Base-by-base conservation (phyloP, 2,888 invertebrate genomes). In the Amphipyra berbera region DNA sequence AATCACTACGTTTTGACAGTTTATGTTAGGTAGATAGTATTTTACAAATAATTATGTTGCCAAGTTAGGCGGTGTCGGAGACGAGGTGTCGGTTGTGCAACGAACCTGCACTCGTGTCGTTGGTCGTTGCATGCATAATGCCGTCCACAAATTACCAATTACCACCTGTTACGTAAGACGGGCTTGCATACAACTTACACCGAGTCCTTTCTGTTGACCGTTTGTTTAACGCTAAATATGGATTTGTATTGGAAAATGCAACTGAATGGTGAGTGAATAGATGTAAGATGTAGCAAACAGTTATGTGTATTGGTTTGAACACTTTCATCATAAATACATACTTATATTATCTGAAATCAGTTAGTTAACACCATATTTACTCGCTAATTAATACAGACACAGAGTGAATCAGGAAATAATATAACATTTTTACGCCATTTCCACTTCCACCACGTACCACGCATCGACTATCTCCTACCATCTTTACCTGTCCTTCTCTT, bases 121-220 rank as follows among this genome's bases (percentile, higher is more conserved):
- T 42, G 50, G 21, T 59, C 52, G 68, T 68, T 72, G 73, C 73
- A 78, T 71, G 63, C 67, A 73, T 78, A 78, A 76, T 82, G 61
- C 50, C 65, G 62, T 76, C 62, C 67, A 77, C 73, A 78, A 78
- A 80, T 78, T 73, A 74, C 78, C 76, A 79, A 79, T 83, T 76
- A 79, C 68, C 68, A 74, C 74, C 75, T 66, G 73, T 81, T 72
- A 74, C 73, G 59, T 68, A 55, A 71, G 47, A 54, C 46, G 52
- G 45, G 59, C 61, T 63, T 50, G 60, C 57, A 77, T 65, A 50
- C 66, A 73, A 54, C 52, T 62, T 49, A 68, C 59, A 61, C 48
- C 15, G 47, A 56, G 61, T 64, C 66, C 66, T 78, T 65, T 67
- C 61, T 58, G 58, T 54, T 63, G 42, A 58, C 41, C 45, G 42